These are phyloP conservation scores for Endotricha flammealis DNA, from an alignment of 2,888 invertebrate genomes.

Conservation along the genomic window DNA sequence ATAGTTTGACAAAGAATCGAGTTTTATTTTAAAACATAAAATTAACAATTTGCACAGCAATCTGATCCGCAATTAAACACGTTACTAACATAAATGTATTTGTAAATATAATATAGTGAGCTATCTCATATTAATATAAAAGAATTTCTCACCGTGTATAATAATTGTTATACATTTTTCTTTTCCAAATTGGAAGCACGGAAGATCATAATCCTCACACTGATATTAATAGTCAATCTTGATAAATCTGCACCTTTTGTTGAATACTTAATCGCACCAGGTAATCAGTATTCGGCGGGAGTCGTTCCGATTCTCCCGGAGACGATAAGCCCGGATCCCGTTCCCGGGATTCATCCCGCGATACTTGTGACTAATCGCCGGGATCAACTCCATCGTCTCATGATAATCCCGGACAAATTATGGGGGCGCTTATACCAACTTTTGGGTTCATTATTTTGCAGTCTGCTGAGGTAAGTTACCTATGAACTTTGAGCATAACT, in stretches of 20 bases:
- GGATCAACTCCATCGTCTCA: constrained; percentile 65
- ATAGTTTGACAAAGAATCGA: too few relatives aligned
- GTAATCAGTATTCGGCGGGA: constrained; percentile 68
- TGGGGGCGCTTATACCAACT: constrained; percentile 61
- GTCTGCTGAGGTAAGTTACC: constrained; percentile 43
- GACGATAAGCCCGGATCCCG: constrained; percentile 47
- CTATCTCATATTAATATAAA: too few relatives aligned
- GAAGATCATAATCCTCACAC: constrained; percentile 28
- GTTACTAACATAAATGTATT: too few relatives aligned
- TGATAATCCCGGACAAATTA: constrained; percentile 74
- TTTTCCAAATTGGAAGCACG: too few relatives aligned
- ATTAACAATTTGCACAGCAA: too few relatives aligned
- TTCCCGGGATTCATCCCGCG: constrained; percentile 42
- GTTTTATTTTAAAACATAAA: too few relatives aligned
- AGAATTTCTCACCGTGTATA: too few relatives aligned
- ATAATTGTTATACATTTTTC: too few relatives aligned
- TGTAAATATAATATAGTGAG: too few relatives aligned
- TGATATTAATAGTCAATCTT: constrained; percentile 57
- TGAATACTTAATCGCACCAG: constrained; percentile 62
- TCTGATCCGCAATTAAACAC: too few relatives aligned
- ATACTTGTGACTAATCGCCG: constrained; percentile 74
- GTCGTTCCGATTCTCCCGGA: constrained; percentile 37
- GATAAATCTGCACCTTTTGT: constrained; percentile 62
- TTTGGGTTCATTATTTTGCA: constrained; percentile 63
- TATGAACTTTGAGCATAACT: not conserved